Percentiles rank a stretch among this genome's conserved stretches.
Conservation (phyloP, 1,140 invertebrate genomes). For the Brachionus koreanus region DNA sequence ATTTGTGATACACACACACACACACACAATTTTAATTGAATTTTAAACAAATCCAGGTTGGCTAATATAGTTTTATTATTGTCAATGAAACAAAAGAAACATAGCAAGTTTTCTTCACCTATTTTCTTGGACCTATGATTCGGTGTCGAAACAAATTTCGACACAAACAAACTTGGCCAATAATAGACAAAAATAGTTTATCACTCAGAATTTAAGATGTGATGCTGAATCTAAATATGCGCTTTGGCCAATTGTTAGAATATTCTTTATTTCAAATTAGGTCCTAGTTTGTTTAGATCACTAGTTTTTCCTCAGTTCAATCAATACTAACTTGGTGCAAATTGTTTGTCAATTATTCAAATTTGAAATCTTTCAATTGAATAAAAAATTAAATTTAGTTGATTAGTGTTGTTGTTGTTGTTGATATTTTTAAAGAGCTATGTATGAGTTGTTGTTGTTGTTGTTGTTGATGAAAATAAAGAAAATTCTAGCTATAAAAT, state of each 20-base stretch:
- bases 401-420: neutral
- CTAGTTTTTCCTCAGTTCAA: too few species aligned
- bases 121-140: neutral
- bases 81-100: neutral
- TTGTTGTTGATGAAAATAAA: neutral
- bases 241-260: too few species aligned
- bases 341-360: neutral
- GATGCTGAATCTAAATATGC: too few species aligned
- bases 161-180: neutral
- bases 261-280: too few species aligned
- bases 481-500: neutral
- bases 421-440: neutral
- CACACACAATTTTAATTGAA: neutral
- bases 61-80: neutral
- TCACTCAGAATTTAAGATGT: neutral
- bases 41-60: conserved; percentile 1
- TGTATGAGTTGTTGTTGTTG: neutral
- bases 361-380: neutral
- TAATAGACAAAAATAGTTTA: neutral
- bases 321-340: neutral
- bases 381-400: neutral
- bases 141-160: neutral
- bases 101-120: neutral
- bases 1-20: neutral
- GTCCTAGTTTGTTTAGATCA: too few species aligned